phyloP scores from a whole-genome alignment of 2,888 invertebrate species.

The Anagyrus pseudococci region DNA sequence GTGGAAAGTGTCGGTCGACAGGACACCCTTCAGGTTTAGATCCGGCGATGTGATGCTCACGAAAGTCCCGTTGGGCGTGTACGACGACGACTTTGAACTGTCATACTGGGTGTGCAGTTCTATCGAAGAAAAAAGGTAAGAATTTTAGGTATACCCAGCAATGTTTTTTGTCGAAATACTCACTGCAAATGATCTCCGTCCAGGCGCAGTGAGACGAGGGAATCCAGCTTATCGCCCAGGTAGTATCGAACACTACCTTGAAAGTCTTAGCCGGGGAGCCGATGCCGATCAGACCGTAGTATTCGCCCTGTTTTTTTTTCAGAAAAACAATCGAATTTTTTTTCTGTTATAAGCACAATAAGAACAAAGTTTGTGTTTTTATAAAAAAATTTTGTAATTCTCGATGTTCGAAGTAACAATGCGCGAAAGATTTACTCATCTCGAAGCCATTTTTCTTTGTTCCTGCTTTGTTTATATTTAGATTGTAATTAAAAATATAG shows the following conservation, averaged over 20 bases:
- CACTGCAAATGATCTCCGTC: slow-evolving; percentile 62
- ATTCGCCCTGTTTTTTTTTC: slow-evolving; percentile 59
- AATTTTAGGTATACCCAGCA: neutral
- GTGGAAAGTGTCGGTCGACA: slow-evolving; percentile 70
- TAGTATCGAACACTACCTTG: slow-evolving; percentile 64
- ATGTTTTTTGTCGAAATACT: slow-evolving; percentile 45
- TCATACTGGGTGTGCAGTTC: slow-evolving; percentile 75
- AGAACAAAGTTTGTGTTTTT: too few species aligned
- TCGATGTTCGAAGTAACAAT: too few species aligned
- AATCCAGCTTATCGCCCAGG: slow-evolving; percentile 64
- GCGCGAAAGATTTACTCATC: too few species aligned
- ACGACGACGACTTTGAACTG: slow-evolving; percentile 70
- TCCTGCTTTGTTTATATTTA: too few species aligned
- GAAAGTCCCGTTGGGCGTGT: slow-evolving; percentile 68
- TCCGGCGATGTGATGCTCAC: slow-evolving; percentile 67
- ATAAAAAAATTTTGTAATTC: too few species aligned
- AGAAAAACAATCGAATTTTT: too few species aligned
- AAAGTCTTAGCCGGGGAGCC: slow-evolving; percentile 63
- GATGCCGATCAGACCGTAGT: slow-evolving; percentile 62
- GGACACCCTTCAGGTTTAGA: slow-evolving; percentile 70
- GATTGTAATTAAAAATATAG: too few species aligned
- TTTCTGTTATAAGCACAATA: too few species aligned
- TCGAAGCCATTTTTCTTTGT: too few species aligned
- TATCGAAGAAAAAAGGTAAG: slow-evolving; percentile 47
- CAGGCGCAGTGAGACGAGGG: slow-evolving; percentile 61